A percentile compares a stretch with the other conserved stretches of the same genome.
Conservation (phyloP, 2,113 vertebrate genomes). For the Orcinus orca region DNA sequence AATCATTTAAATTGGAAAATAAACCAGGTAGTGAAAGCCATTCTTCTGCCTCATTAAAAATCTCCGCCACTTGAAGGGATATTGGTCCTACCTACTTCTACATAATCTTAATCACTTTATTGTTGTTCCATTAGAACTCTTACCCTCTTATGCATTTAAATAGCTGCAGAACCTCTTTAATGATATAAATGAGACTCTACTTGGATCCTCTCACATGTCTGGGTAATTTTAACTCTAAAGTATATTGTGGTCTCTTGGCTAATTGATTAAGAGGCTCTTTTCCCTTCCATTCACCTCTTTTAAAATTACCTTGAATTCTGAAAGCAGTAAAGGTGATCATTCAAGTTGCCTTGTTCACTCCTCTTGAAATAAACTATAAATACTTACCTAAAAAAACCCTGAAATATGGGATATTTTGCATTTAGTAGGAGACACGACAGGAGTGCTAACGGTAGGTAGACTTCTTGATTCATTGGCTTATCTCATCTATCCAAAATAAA, state of each 20-base stretch:
- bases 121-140: conserved; percentile 35
- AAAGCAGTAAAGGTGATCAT: conserved; percentile 34
- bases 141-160: conserved; percentile 31
- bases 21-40: conserved; percentile 22
- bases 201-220: not conserved
- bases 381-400: conserved; percentile 26
- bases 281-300: not conserved
- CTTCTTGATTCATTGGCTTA: not conserved
- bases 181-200: conserved; percentile 30
- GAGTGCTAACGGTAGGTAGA: not conserved
- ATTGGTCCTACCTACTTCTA: conserved; percentile 53
- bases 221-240: conserved; percentile 52
- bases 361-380: conserved; percentile 42
- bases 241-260: conserved; percentile 28
- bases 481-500: not conserved
- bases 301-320: conserved; percentile 51
- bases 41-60: conserved; percentile 50
- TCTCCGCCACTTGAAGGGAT: conserved; percentile 41
- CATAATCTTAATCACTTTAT: conserved; percentile 45
- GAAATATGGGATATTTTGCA: conserved; percentile 15
- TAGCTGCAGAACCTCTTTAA: conserved; percentile 33
- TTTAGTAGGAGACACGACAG: not conserved
- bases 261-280: conserved; percentile 49
- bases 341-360: not conserved
- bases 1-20: conserved; percentile 63